phyloP scores from a whole-genome alignment of 2,797 vertebrate genomes.

The Cirrhinus mrigala region DNA sequence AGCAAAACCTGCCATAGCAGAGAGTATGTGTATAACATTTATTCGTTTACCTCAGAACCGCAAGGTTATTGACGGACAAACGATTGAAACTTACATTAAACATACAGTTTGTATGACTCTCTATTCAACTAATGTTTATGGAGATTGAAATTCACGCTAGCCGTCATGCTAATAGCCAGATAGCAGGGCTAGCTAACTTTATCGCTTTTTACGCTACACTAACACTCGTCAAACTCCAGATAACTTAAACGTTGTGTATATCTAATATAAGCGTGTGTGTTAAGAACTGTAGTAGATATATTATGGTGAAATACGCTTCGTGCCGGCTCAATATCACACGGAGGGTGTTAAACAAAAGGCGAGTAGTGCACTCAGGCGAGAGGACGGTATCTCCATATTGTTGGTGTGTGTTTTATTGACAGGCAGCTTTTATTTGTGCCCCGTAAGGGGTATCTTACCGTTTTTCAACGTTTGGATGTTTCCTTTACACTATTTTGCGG shows the following conservation, averaged over 20 bases:
- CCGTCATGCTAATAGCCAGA: conserved; percentile 38
- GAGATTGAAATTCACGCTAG: conserved; percentile 15
- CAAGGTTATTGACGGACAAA: neutral
- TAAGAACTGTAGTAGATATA: too few species aligned
- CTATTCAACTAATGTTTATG: neutral
- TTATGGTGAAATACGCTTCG: neutral
- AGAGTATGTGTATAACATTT: neutral
- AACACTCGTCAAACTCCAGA: neutral
- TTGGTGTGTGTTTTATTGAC: conserved; percentile 31
- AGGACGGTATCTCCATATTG: conserved; percentile 26
- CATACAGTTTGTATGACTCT: neutral
- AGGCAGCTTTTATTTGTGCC: neutral
- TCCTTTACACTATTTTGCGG: neutral
- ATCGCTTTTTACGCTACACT: neutral
- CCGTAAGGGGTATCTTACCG: neutral
- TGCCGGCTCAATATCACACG: conserved; percentile 8
- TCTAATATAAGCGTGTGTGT: neutral
- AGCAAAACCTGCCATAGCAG: neutral
- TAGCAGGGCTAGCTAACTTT: conserved; percentile 37
- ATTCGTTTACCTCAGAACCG: neutral
- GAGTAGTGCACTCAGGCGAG: conserved; percentile 25
- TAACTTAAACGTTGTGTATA: neutral
- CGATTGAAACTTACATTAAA: neutral
- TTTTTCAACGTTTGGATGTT: neutral
- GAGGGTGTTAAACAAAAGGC: conserved; percentile 49